Evolutionary conservation across 2,113 vertebrate species (phyloP).

Genomic region (Notarius quadriscutis): DNA sequence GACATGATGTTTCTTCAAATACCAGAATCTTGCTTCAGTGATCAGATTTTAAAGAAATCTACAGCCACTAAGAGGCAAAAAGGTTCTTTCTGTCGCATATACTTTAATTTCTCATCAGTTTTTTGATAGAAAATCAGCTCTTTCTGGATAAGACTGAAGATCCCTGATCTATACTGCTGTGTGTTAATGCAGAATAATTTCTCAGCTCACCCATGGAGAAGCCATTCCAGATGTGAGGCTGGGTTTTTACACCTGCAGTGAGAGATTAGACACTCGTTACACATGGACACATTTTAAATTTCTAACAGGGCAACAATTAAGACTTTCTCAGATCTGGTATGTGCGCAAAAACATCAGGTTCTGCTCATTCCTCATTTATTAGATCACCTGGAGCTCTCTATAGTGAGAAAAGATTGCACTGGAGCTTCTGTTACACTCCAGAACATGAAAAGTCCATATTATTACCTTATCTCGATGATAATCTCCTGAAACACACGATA

Average conservation of each 20-base stretch:
- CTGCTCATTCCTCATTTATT: not conserved
- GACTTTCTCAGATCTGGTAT: too few species aligned
- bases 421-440: not conserved
- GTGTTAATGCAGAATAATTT: too few species aligned
- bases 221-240: constrained; percentile 31
- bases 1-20: not conserved
- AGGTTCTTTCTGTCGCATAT: not conserved
- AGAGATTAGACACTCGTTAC: not conserved
- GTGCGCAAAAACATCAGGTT: too few species aligned
- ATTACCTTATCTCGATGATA: not conserved
- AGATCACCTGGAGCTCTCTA: not conserved
- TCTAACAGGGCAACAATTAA: not conserved
- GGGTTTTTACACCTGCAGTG: constrained; percentile 21
- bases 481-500: not conserved
- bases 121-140: too few species aligned
- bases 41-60: not conserved
- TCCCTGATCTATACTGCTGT: too few species aligned
- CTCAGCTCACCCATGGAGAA: constrained; percentile 44
- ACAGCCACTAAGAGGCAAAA: too few species aligned
- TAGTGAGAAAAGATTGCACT: not conserved
- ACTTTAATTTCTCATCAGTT: too few species aligned
- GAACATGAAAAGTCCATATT: not conserved
- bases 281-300: not conserved
- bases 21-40: not conserved
- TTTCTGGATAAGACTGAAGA: too few species aligned